Base-by-base conservation (phyloP, 2,797 vertebrate genomes). In the Perodicticus potto region DNA sequence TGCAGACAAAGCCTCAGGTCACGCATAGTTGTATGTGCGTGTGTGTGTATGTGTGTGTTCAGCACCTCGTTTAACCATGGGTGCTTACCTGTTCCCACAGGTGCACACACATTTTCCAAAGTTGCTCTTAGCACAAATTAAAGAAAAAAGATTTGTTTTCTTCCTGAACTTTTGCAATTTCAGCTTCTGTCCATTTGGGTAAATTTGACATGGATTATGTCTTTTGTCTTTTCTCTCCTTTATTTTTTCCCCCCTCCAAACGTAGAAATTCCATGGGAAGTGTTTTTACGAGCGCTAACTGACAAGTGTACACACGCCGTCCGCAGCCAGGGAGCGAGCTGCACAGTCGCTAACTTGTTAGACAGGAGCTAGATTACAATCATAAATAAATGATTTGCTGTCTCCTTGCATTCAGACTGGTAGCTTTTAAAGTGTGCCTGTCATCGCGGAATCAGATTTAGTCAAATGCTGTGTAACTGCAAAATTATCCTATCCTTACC, bases 361-460 rank as follows among this genome's bases (percentile, higher is more conserved):
- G 98, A 99, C 98, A 98, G 98, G 97, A 98, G 98, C 98, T 98
- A 98, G 98, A 99, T 99, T 98, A 98, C 98, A 98, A 98, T 98
- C 98, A 99, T 99, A 98, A 99, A 99, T 99, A 98, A 99, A 99
- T 99, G 98, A 99, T 99, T 98, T 98, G 98, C 98, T 98, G 98
- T 99, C 98, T 98, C 98, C 98, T 98, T 95, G 97, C 98, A 98
- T 99, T 98, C 98, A 98, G 98, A 98, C 98, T 97, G 97, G 98
- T 98, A 98, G 98, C 98, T 98, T 98, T 98, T 98, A 98, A 98
- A 98, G 98, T 98, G 98, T 98, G 98, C 98, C 98, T 99, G 98
- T 99, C 98, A 99, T 98, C 97, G 94, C 90, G 92, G 98, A 98
- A 98, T 98, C 98, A 98, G 98, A 98, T 98, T 98, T 98, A 98